Evolutionary conservation across 2,888 invertebrate species (phyloP).

Genomic region (Heliothis peltigera): DNA sequence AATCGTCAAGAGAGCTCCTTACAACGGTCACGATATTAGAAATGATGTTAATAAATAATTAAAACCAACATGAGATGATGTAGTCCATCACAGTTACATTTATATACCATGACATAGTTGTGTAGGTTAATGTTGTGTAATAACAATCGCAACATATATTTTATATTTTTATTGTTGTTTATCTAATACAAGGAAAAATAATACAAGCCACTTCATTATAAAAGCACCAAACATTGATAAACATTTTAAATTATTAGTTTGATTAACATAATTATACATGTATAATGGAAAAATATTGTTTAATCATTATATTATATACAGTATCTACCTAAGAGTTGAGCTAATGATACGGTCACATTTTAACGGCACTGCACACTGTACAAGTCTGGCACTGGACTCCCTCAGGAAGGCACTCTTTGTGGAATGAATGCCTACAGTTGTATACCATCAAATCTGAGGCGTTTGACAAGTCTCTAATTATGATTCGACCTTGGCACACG

Average conservation of each 20-base stretch:
- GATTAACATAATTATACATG: constrained; percentile 64
- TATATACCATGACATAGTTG: no score
- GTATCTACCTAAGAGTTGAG: constrained; percentile 73
- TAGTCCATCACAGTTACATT: no score
- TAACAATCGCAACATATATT: no score
- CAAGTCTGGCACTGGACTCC: constrained; percentile 76
- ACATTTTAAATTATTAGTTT: constrained; percentile 60
- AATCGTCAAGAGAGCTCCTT: no score
- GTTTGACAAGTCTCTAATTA: constrained; percentile 92
- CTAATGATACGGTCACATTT: constrained; percentile 77
- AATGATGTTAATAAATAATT: no score
- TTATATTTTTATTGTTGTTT: constrained; percentile 50
- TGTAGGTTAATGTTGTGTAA: no score
- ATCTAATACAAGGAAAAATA: constrained; percentile 66
- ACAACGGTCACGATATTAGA: no score
- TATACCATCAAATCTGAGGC: constrained; percentile 94
- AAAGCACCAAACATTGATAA: constrained; percentile 79
- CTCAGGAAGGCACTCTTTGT: constrained; percentile 94
- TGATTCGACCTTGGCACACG: constrained; percentile 93
- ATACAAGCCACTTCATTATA: constrained; percentile 79
- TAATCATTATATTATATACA: constrained; percentile 63
- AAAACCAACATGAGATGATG: no score
- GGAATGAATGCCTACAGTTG: constrained; percentile 97
- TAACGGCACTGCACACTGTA: constrained; percentile 83
- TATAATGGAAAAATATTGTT: constrained; percentile 59